A percentile compares a stretch with the other conserved stretches of the same genome.
These are phyloP conservation scores for Malurus melanocephalus DNA, from an alignment of 2,113 vertebrate genomes.

Conservation along the genomic window DNA sequence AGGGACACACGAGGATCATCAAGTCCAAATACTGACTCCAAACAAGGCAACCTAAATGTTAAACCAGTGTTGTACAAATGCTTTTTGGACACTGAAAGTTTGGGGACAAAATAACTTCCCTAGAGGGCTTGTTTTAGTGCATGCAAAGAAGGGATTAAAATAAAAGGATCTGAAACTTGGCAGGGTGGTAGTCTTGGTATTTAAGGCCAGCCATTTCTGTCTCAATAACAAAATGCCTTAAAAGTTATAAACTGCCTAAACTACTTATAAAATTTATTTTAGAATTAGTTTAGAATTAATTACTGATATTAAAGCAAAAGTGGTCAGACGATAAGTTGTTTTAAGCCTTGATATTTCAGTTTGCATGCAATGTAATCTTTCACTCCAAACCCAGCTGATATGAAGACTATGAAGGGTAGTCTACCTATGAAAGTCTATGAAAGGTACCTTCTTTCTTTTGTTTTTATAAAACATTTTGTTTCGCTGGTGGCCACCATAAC, in stretches of 20 bases:
- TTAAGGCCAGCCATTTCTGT: not conserved
- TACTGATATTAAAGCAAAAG: not conserved
- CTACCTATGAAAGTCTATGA: too few species aligned
- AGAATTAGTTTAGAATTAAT: not conserved
- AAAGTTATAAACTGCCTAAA: not conserved
- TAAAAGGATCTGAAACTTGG: not conserved
- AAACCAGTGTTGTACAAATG: not conserved
- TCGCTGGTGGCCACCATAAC: not conserved
- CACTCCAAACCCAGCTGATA: not conserved
- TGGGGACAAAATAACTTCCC: not conserved
- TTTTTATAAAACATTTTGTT: not conserved
- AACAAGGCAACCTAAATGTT: not conserved
- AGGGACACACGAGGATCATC: accelerated
- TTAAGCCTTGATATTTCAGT: not conserved
- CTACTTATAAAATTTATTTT: not conserved
- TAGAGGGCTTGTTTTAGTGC: not conserved
- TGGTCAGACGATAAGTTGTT: not conserved
- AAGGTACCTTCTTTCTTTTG: not conserved
- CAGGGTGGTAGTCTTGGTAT: not conserved
- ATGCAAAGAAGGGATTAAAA: not conserved
- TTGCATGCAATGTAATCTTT: not conserved
- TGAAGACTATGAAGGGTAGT: not conserved
- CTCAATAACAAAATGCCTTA: not conserved
- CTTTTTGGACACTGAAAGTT: accelerated
- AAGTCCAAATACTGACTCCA: not conserved